Base-by-base conservation (phyloP, 2,113 vertebrate genomes). In the Dendrocopos noguchii region DNA sequence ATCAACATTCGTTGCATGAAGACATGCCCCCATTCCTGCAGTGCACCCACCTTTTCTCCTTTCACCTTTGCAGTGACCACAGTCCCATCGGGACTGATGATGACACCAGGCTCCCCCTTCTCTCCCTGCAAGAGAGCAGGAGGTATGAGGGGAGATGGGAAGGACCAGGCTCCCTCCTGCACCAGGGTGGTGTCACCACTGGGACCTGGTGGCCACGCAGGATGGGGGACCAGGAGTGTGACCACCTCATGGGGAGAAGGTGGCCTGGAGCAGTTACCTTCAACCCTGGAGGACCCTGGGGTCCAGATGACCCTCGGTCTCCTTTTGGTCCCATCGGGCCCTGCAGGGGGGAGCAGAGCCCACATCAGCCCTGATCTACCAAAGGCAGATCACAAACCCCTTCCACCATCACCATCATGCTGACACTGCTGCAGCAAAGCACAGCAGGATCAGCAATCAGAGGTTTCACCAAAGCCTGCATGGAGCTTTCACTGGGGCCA, bases 21-120 rank as follows among this genome's bases (percentile, higher is more conserved):
- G 47, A 71, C 1, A 1, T 36, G 16, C 6, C 22, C n/a, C 18
- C 0, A 0, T 18, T 73, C 65, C 59, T 3, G 2, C 6, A 36
- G 39, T 2, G 2, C 39, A 53, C 81, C 20, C 83, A 98, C 98
- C 98, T 98, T 98, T 57, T 97, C 95, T 94, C 98, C 98, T 78
- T 97, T 98, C 46, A 75, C 50, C 31, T 80, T 34, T 0, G 84
- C 68, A 5, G 86, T 75, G 78, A 96, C 36, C 24, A 91, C 1
- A 0, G 91, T 87, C 56, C 98, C 97, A 0, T 98, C 97, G 0
- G 97, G 96, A 63, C 96, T 94, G 79, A 97, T 89, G 73, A 97
- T 94, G 7, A 84, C 50, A 0, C 98, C 98, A 0, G 98, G 96
- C n/a, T 98, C 98, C 7, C 98, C 98, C 76, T 98, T 98, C 44